Evolutionary conservation across 1,140 invertebrate genomes (phyloP).

Genomic region (Oncopodura yosiiana): DNA sequence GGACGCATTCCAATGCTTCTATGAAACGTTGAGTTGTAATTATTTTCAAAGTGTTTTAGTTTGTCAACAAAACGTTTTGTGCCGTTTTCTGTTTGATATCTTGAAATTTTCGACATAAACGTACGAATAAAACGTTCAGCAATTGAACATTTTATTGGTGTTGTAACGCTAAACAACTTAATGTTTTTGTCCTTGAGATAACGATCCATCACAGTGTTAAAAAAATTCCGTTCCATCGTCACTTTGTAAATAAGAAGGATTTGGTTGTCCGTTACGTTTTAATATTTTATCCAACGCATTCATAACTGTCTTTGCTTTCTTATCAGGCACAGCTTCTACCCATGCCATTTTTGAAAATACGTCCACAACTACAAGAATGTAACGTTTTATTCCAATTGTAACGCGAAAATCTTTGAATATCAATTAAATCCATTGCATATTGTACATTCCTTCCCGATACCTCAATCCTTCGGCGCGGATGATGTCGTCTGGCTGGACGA

Average conservation of each 20-base stretch:
- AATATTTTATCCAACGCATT: constrained; percentile 13
- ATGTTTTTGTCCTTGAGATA: neutral
- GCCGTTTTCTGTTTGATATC: constrained; percentile 4
- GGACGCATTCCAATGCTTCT: neutral
- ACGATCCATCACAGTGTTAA: neutral
- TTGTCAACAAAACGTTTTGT: constrained; percentile 1
- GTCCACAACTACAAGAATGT: too few relatives aligned
- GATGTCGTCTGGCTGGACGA: too few relatives aligned
- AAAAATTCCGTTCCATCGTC: constrained; percentile 12
- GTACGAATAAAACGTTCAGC: constrained; percentile 11
- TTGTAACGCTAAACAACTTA: neutral
- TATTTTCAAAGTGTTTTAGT: neutral
- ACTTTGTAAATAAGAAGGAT: neutral
- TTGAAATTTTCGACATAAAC: neutral
- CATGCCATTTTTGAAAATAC: too few relatives aligned
- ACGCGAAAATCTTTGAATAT: too few relatives aligned
- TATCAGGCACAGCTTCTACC: too few relatives aligned
- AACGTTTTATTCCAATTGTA: too few relatives aligned
- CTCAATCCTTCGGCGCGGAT: too few relatives aligned
- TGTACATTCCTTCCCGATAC: too few relatives aligned
- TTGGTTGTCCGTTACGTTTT: neutral
- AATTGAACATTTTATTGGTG: neutral
- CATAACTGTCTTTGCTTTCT: neutral
- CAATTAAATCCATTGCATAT: too few relatives aligned
- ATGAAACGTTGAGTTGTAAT: constrained; percentile 9